Conservation (phyloP, 2,888 invertebrate genomes). For the Dryobota labecula region DNA sequence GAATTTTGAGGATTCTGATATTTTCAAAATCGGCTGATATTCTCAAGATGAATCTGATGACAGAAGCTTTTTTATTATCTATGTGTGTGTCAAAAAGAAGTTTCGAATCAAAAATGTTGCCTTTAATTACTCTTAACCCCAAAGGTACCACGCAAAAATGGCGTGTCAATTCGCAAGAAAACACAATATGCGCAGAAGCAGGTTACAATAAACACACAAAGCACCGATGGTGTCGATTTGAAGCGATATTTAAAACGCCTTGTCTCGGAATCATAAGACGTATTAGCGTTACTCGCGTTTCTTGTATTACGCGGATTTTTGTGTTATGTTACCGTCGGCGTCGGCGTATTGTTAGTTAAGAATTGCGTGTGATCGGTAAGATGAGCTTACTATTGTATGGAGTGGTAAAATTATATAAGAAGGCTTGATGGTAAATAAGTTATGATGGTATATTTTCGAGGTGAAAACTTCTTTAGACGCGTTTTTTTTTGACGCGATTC, state of each 20-base stretch:
- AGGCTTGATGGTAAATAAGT: not conserved
- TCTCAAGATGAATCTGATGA: no score
- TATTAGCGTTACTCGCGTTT: conserved; percentile 23
- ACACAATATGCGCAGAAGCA: conserved; percentile 12
- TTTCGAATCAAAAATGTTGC: no score
- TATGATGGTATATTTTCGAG: not conserved
- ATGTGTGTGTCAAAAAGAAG: no score
- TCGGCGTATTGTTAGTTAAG: not conserved
- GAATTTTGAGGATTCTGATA: no score
- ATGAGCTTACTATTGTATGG: not conserved
- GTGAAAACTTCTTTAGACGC: no score
- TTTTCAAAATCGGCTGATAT: no score
- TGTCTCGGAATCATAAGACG: conserved; percentile 41
- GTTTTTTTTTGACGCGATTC: no score
- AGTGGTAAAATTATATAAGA: not conserved
- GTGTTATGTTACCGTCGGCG: conserved; percentile 25
- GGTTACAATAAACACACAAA: conserved; percentile 45
- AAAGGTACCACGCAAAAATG: not conserved
- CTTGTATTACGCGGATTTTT: conserved; percentile 46
- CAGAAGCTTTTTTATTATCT: no score
- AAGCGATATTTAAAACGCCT: conserved; percentile 37
- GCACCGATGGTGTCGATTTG: conserved; percentile 47
- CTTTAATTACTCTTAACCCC: not conserved
- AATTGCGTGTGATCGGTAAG: conserved; percentile 5
- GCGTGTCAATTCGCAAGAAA: not conserved